Evolutionary conservation across 2,888 invertebrate species (phyloP).

Genomic region (Netelia virgata): DNA sequence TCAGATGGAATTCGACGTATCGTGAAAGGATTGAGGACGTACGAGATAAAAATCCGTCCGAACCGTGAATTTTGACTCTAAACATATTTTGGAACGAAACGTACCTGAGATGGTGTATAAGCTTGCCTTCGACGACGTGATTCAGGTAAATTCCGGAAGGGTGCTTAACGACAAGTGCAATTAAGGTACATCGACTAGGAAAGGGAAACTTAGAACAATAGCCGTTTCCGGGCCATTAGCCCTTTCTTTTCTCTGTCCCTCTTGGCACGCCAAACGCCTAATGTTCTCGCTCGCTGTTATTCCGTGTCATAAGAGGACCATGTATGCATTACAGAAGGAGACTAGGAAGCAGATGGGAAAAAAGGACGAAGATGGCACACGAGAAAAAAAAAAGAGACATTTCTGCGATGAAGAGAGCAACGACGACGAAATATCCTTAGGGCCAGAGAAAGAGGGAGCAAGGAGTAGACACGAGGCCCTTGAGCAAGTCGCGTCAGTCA

Average conservation of each 20-base stretch:
- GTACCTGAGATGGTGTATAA: conserved; percentile 8
- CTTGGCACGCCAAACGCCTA: conserved; percentile 13
- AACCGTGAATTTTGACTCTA: background rate
- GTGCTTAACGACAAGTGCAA: conserved; percentile 69
- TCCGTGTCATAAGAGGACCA: conserved; percentile 13
- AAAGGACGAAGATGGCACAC: conserved; percentile 13
- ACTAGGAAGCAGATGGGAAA: conserved; percentile 10
- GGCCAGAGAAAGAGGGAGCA: conserved; percentile 16
- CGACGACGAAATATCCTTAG: conserved; percentile 2
- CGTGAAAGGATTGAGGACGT: background rate
- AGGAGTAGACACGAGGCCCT: conserved; percentile 44
- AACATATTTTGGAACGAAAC: too few relatives aligned
- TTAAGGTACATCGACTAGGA: conserved; percentile 59
- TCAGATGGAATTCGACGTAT: background rate
- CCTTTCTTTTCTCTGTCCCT: conserved; percentile 20
- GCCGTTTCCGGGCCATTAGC: conserved; percentile 53
- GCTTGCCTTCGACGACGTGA: background rate
- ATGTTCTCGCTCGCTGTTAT: conserved; percentile 26
- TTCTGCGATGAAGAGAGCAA: conserved; percentile 20
- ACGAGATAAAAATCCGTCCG: background rate
- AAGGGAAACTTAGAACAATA: conserved; percentile 50
- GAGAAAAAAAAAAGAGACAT: background rate
- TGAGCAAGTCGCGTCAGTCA: conserved; percentile 62
- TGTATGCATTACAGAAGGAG: conserved; percentile 7
- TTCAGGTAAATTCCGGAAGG: conserved; percentile 66